Evolutionary conservation across 2,888 invertebrate genomes (phyloP).

Genomic region (Rhagonycha fulva): DNA sequence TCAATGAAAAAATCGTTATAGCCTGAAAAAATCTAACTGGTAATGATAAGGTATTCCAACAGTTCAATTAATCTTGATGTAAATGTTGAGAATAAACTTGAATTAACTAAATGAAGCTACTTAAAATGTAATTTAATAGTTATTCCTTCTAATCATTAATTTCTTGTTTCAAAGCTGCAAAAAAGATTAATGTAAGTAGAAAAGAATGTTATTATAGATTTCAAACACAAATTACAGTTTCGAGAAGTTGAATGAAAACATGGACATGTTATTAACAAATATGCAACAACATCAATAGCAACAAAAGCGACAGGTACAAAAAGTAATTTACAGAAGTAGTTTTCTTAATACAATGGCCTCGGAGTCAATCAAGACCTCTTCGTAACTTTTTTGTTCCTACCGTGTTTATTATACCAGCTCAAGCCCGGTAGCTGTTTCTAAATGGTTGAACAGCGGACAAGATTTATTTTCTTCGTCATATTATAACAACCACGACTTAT

Average conservation of each 20-base stretch:
- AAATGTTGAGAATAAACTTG: neutral
- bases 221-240: constrained; percentile 17
- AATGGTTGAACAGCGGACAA: constrained; percentile 21
- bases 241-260: constrained; percentile 6
- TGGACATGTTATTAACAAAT: constrained; percentile 21
- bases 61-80: neutral
- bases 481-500: neutral
- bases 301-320: constrained; percentile 15
- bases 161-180: neutral
- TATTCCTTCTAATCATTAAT: neutral
- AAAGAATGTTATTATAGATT: constrained; percentile 21
- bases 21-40: neutral
- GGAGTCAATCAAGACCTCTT: constrained; percentile 25
- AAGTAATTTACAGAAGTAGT: constrained; percentile 16
- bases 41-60: neutral
- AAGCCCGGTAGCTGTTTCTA: constrained; percentile 29
- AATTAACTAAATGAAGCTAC: neutral
- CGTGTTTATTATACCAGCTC: constrained; percentile 24
- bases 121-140: neutral
- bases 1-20: too few relatives aligned
- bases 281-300: constrained; percentile 8
- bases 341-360: constrained; percentile 25
- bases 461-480: constrained; percentile 17
- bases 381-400: constrained; percentile 19
- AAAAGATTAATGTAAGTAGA: constrained; percentile 1